Evolutionary conservation across 2,888 invertebrate species (phyloP).

Genomic region (Drosophila incognita): DNA sequence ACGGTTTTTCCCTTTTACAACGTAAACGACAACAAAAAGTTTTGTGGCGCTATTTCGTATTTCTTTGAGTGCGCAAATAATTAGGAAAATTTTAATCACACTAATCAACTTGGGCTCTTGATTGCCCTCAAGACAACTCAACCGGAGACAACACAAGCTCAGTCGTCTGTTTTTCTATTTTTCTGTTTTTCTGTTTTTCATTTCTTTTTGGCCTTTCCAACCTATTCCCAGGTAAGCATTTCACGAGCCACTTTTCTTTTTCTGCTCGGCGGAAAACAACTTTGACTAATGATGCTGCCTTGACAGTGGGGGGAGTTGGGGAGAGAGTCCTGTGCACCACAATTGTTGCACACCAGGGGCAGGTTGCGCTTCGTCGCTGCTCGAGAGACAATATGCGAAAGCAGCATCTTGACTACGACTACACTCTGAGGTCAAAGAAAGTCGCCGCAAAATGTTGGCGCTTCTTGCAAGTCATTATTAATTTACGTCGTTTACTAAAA

Average conservation of each 20-base stretch:
- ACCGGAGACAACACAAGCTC: slow-evolving; percentile 3
- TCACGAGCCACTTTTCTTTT: slow-evolving; percentile 35
- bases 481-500: slow-evolving; percentile 56
- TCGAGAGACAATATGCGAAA: slow-evolving; percentile 35
- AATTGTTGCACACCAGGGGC: slow-evolving; percentile 39
- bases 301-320: slow-evolving; percentile 29
- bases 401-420: slow-evolving; percentile 13
- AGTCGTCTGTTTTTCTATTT: background rate
- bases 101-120: slow-evolving; percentile 55
- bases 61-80: slow-evolving; percentile 54
- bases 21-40: slow-evolving; percentile 4
- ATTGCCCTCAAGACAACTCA: slow-evolving; percentile 9
- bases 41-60: slow-evolving; percentile 20
- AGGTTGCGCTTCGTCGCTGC: background rate
- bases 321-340: slow-evolving; percentile 7
- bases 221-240: slow-evolving; percentile 43
- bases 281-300: slow-evolving; percentile 65
- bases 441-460: slow-evolving; percentile 52
- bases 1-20: slow-evolving; percentile 12
- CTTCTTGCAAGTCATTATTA: slow-evolving; percentile 61
- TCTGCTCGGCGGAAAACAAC: slow-evolving; percentile 39
- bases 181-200: background rate
- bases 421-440: slow-evolving; percentile 38
- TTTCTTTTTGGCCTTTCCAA: slow-evolving; percentile 19
- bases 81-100: slow-evolving; percentile 62